phyloP scores from a whole-genome alignment of 2,888 invertebrate genomes.

The Griposia aprilina region DNA sequence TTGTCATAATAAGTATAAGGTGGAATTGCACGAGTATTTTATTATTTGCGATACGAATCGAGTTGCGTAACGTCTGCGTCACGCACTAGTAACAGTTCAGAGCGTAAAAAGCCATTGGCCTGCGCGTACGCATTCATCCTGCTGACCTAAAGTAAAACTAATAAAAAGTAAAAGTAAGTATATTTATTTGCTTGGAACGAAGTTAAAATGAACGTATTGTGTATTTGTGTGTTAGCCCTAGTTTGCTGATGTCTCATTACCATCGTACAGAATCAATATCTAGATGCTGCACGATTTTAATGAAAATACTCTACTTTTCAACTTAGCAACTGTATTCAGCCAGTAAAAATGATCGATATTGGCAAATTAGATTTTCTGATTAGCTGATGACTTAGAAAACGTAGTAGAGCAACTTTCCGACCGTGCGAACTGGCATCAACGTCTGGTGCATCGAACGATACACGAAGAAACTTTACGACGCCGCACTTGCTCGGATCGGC shows the following conservation, averaged over 20 bases:
- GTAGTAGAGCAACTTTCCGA: slow-evolving; percentile 83
- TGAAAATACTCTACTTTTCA: background rate
- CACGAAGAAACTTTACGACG: slow-evolving; percentile 90
- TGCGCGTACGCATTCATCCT: slow-evolving; percentile 50
- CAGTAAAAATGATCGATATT: background rate
- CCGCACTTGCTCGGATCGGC: slow-evolving; percentile 88
- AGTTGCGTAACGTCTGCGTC: slow-evolving; percentile 43
- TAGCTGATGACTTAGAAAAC: slow-evolving; percentile 22
- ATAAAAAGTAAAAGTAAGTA: slow-evolving; percentile 37
- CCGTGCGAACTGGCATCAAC: slow-evolving; percentile 83
- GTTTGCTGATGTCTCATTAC: background rate
- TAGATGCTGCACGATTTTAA: background rate
- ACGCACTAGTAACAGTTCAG: slow-evolving; percentile 32
- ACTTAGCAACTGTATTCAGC: background rate
- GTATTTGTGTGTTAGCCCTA: background rate
- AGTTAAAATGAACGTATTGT: background rate
- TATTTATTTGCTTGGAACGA: slow-evolving; percentile 14
- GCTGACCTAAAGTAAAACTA: slow-evolving; percentile 42
- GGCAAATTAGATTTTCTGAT: slow-evolving; percentile 6
- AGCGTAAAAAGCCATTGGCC: slow-evolving; percentile 52
- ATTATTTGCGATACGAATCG: slow-evolving; percentile 30
- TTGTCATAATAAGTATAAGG: slow-evolving; percentile 11
- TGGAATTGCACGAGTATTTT: slow-evolving; percentile 13
- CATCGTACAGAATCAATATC: background rate
- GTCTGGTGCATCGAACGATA: slow-evolving; percentile 91